Evolutionary conservation across 2,797 vertebrate genomes (phyloP).

Genomic region (Gallinago solitaria): DNA sequence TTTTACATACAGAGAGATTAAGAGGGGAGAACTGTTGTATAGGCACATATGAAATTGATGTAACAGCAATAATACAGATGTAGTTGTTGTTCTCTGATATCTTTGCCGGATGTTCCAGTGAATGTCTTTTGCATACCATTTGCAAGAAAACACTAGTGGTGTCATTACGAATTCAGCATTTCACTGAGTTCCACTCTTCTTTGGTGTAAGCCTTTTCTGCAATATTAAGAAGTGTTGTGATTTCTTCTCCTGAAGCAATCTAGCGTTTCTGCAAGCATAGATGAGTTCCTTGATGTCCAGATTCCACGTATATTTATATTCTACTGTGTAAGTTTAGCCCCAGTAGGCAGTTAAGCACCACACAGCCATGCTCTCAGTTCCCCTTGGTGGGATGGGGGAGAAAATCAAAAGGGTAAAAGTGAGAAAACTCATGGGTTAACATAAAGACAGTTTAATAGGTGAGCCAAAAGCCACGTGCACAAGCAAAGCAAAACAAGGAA

Average conservation of each 20-base stretch:
- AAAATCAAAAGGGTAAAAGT: not conserved
- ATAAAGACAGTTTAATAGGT: not conserved
- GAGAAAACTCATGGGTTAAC: not conserved
- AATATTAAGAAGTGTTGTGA: not conserved
- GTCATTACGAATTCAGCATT: not conserved
- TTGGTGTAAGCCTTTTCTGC: not conserved
- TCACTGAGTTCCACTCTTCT: not conserved
- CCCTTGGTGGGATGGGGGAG: not conserved
- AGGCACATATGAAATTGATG: not conserved
- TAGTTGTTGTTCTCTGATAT: not conserved
- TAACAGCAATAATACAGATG: not conserved
- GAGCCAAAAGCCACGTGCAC: accelerated
- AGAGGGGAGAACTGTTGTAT: not conserved
- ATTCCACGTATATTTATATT: not conserved
- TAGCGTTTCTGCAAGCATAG: not conserved
- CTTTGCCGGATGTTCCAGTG: not conserved
- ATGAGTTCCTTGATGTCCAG: not conserved
- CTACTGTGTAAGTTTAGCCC: not conserved
- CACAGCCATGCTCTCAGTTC: not conserved
- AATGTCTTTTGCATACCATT: not conserved
- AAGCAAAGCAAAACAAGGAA: not conserved
- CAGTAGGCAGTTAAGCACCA: not conserved
- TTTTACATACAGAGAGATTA: not conserved
- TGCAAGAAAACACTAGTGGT: not conserved
- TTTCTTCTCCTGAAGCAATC: not conserved